phyloP scores from a whole-genome alignment of 2,113 vertebrate species.

The Shinisaurus crocodilurus region DNA sequence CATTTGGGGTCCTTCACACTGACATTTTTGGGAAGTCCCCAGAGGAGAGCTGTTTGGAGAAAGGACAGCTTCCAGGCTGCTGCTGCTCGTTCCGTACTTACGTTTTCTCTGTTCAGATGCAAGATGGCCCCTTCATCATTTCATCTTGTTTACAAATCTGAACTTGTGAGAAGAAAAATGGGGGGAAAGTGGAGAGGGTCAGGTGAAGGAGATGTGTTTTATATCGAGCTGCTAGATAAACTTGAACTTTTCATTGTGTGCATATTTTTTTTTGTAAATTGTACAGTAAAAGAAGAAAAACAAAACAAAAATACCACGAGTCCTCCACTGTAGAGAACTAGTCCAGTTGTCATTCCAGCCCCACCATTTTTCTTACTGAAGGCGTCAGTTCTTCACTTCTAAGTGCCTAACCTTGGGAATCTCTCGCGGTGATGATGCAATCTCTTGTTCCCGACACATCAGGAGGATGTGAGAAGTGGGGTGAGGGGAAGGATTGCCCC shows the following conservation, averaged over 20 bases:
- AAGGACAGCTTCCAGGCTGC: conserved; percentile 65
- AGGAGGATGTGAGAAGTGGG: conserved; percentile 56
- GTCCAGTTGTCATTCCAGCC: conserved; percentile 85
- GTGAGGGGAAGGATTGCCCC: conserved; percentile 8
- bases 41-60: conserved; percentile 48
- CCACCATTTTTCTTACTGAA: conserved; percentile 77
- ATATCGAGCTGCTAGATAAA: conserved; percentile 77
- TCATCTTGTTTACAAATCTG: conserved; percentile 75
- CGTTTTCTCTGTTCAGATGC: conserved; percentile 57
- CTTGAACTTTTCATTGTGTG: conserved; percentile 84
- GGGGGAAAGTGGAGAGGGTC: conserved; percentile 28
- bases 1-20: conserved; percentile 45
- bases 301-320: conserved; percentile 36
- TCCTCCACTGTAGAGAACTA: conserved; percentile 67
- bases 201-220: conserved; percentile 73
- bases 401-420: conserved; percentile 95
- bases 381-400: conserved; percentile 86
- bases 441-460: conserved; percentile 78
- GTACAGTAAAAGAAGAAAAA: conserved; percentile 67
- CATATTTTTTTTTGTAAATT: conserved; percentile 81
- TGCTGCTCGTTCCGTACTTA: conserved; percentile 52
- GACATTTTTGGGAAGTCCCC: conserved; percentile 46
- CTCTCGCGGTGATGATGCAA: conserved; percentile 81
- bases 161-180: conserved; percentile 58
- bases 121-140: conserved; percentile 65